Percentiles rank a stretch among this genome's conserved stretches.
These are phyloP conservation scores for Menidia menidia DNA, from an alignment of 2,797 vertebrate genomes.

Conservation along the genomic window DNA sequence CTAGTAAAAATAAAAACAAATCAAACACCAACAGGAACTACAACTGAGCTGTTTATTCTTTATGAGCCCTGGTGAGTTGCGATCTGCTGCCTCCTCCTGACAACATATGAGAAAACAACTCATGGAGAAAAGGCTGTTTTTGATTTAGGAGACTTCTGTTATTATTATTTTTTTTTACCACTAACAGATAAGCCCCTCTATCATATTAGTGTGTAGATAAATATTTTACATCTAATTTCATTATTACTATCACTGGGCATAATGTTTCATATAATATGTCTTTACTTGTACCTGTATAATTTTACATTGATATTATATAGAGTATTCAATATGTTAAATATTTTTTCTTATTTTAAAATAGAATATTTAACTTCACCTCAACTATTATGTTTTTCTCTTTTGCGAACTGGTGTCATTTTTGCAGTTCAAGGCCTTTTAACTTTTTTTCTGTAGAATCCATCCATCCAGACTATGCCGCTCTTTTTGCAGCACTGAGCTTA, in stretches of 20 bases:
- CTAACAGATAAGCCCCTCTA: neutral
- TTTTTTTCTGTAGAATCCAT: no score
- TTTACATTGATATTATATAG: no score
- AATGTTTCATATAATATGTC: no score
- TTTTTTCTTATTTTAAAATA: no score
- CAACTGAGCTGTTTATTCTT: neutral
- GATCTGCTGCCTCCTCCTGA: slow-evolving; percentile 78
- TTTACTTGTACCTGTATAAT: no score
- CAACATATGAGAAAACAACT: slow-evolving; percentile 10
- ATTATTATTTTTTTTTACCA: neutral
- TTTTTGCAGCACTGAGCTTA: neutral
- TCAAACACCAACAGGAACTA: neutral
- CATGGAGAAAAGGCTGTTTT: no score
- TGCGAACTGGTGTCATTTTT: neutral
- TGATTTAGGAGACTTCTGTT: neutral
- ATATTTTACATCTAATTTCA: no score
- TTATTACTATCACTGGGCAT: no score
- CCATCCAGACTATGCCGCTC: no score
- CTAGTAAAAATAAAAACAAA: neutral
- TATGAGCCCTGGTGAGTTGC: slow-evolving; percentile 18
- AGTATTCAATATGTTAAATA: no score
- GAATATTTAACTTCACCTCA: no score
- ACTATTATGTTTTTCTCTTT: neutral
- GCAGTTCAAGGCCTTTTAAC: neutral
- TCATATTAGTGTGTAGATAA: neutral